Evolutionary conservation across 2,113 vertebrate genomes (phyloP), one percentile per base, ranked within the genome.

Genomic region (Platysternon megacephalum): DNA sequence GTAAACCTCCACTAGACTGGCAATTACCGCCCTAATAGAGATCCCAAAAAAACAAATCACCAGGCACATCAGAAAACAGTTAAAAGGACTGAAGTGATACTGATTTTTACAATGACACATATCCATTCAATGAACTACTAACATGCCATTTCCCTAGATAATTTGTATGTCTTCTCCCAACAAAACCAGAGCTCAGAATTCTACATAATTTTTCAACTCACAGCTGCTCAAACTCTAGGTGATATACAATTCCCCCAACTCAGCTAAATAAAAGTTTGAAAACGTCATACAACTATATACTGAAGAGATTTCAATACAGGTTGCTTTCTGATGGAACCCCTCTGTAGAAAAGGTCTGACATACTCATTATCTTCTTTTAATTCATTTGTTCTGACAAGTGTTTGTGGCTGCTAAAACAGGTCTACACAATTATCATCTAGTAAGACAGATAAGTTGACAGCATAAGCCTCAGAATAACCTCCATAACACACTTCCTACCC

Each of bases 31-130:
- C 12, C 81, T 42, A 42, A 78, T 78, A 14, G 26, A 76, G 10
- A 44, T 6, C 22, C 72, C 90, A 83, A 97, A 95, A 97, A 91
- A 84, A 83, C 89, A 92, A 96, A 95, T 96, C 87, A 4, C 87
- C 42, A 51, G 74, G 82, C 93, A 84, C 87, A 92, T 87, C 56
- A 86, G 56, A 68, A 95, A 85, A 91, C 11, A 78, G 44, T 22
- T 89, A 72, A 88, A 58, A 52, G 61, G 90, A 61, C 78, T 92
- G 88, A 96, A 95, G 10, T 93, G 90, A 95, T 92, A 90, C 88
- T 94, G 85, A 55, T 95, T 92, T 95, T 91, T 92, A 85, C 90
- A 92, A 88, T 55, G 93, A 94, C 94, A 94, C 3, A 14, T 72
- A 39, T 78, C 42, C 42, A 28, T 29, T 78, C 74, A 44, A 0